Conservation (phyloP, 2,888 invertebrate species). For the Lysandra coridon region DNA sequence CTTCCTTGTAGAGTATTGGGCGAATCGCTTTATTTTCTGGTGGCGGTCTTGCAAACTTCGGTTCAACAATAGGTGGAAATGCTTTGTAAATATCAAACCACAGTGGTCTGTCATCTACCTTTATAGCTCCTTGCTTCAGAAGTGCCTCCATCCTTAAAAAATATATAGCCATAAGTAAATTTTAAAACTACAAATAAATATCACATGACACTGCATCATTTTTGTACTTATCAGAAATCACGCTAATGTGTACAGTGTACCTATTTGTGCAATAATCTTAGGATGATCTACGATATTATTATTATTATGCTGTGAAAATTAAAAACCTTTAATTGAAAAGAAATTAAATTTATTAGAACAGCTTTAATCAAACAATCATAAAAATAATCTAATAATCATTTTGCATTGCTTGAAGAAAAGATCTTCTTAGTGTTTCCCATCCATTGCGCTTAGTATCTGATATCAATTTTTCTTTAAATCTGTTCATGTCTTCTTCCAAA, state of each 20-base stretch:
- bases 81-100: conserved; percentile 96
- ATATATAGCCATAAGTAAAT: not conserved
- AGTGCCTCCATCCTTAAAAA: conserved; percentile 87
- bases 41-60: conserved; percentile 85
- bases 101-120: conserved; percentile 90
- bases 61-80: conserved; percentile 93
- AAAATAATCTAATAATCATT: conserved; percentile 57
- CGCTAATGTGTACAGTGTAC: not conserved
- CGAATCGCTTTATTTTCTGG: conserved; percentile 81
- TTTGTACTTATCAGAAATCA: not conserved
- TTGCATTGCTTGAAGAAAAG: conserved; percentile 65
- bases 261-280: not conserved
- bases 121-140: conserved; percentile 88
- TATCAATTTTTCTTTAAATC: conserved; percentile 62
- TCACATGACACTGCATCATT: not conserved
- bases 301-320: not conserved
- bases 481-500: conserved; percentile 61
- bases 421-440: conserved; percentile 61
- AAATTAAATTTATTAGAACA: not conserved
- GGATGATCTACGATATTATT: not conserved
- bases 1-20: conserved; percentile 91
- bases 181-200: too few species aligned
- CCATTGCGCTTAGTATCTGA: conserved; percentile 64
- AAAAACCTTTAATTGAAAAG: not conserved
- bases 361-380: conserved; percentile 4